phyloP scores from a whole-genome alignment of 2,113 vertebrate genomes.

The Strix uralensis region DNA sequence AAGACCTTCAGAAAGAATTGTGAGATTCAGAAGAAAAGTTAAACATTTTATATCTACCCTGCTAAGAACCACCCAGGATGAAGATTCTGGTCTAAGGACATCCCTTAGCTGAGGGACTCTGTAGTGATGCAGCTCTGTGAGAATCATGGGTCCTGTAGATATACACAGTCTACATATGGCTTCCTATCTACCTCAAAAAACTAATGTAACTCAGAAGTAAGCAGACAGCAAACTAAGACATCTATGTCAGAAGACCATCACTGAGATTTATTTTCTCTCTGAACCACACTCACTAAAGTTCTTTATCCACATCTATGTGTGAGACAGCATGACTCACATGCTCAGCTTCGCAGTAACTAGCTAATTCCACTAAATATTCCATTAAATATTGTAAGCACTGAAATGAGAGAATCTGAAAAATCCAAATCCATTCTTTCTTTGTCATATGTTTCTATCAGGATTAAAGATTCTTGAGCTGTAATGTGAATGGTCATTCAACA shows the following conservation, averaged over 20 bases:
- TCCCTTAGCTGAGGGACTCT: background rate
- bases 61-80: background rate
- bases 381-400: background rate
- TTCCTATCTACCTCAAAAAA: background rate
- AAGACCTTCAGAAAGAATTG: background rate
- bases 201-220: background rate
- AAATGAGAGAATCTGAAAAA: constrained; percentile 14
- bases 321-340: background rate
- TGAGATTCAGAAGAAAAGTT: background rate
- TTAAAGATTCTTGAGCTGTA: background rate
- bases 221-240: background rate
- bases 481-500: background rate
- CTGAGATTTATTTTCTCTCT: background rate
- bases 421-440: background rate
- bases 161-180: background rate
- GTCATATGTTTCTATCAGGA: background rate
- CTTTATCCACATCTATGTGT: background rate
- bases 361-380: background rate
- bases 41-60: background rate
- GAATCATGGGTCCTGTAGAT: background rate
- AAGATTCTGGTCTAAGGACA: background rate
- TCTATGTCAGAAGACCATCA: background rate
- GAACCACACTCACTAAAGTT: background rate
- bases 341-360: background rate
- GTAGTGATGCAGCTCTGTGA: background rate